A percentile compares a stretch with the other conserved stretches of the same genome.
phyloP scores from a whole-genome alignment of 2,888 invertebrate genomes.

The Melanotus villosus region DNA sequence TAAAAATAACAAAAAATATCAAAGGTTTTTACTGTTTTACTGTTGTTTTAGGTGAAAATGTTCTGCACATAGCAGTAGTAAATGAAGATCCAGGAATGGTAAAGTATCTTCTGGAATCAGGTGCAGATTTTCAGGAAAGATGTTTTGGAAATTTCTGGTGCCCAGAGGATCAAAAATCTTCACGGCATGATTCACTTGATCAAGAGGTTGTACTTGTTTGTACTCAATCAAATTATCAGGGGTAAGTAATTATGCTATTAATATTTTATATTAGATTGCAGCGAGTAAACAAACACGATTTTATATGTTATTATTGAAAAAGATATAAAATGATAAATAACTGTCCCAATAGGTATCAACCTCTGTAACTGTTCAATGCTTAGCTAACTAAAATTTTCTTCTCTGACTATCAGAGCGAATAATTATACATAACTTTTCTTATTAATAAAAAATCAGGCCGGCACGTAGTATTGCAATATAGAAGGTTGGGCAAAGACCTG shows the following conservation, averaged over 20 bases:
- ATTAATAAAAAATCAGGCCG: too few relatives aligned
- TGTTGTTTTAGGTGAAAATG: conserved; percentile 84
- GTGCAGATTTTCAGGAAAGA: conserved; percentile 93
- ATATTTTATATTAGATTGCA: neutral
- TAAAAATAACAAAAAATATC: neutral
- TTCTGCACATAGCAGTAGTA: conserved; percentile 97
- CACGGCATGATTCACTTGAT: conserved; percentile 87
- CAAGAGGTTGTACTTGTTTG: conserved; percentile 93
- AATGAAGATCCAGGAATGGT: conserved; percentile 99
- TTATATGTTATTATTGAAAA: too few relatives aligned
- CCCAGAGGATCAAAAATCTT: conserved; percentile 96
- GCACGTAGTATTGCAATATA: too few relatives aligned
- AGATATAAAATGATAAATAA: too few relatives aligned
- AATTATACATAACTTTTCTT: too few relatives aligned
- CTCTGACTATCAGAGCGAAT: too few relatives aligned
- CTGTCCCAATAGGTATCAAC: too few relatives aligned
- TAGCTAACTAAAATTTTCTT: too few relatives aligned
- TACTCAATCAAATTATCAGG: conserved; percentile 87
- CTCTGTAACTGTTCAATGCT: too few relatives aligned
- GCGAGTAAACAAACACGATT: too few relatives aligned
- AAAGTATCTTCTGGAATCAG: conserved; percentile 91
- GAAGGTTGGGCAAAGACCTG: too few relatives aligned
- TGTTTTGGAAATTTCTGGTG: conserved; percentile 98
- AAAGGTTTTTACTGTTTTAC: neutral
- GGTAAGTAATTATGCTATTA: conserved; percentile 68